A percentile compares a stretch with the other conserved stretches of the same genome.
Conservation (phyloP, 2,113 vertebrate species). For the Callospermophilus lateralis region DNA sequence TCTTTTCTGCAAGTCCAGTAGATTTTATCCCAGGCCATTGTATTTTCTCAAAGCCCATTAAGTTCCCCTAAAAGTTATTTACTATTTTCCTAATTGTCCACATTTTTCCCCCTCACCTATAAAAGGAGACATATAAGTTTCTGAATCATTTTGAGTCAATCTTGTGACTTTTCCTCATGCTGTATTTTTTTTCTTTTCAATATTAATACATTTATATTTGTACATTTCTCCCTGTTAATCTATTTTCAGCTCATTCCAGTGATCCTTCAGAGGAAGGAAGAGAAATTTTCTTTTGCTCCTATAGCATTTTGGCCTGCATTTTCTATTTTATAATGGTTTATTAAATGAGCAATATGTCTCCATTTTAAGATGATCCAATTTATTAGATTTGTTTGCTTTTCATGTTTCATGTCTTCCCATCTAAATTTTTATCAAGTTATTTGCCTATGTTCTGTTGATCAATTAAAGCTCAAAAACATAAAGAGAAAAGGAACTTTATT, state of each 20-base stretch:
- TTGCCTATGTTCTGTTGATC: background rate
- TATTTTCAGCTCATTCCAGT: background rate
- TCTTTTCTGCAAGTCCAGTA: background rate
- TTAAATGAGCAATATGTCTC: background rate
- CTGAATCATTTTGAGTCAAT: background rate
- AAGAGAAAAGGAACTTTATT: background rate
- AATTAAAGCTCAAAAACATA: background rate
- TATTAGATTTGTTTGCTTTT: background rate
- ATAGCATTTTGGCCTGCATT: background rate
- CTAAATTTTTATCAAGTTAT: background rate
- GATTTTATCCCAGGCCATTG: background rate
- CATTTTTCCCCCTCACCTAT: rapidly evolving
- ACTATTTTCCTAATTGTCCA: background rate
- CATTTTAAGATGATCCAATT: background rate
- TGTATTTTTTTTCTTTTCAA: background rate
- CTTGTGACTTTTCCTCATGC: background rate
- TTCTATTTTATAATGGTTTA: background rate
- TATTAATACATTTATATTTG: background rate
- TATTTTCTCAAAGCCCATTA: background rate
- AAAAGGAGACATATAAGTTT: background rate
- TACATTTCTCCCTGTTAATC: background rate
- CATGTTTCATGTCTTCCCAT: background rate
- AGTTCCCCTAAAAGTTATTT: background rate
- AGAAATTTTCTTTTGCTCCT: too few species aligned
- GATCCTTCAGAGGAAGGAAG: background rate